A percentile compares a stretch with the other conserved stretches of the same genome.
These are phyloP conservation scores for Augiades crinisus DNA, from an alignment of 2,888 invertebrate species.

Conservation along the genomic window DNA sequence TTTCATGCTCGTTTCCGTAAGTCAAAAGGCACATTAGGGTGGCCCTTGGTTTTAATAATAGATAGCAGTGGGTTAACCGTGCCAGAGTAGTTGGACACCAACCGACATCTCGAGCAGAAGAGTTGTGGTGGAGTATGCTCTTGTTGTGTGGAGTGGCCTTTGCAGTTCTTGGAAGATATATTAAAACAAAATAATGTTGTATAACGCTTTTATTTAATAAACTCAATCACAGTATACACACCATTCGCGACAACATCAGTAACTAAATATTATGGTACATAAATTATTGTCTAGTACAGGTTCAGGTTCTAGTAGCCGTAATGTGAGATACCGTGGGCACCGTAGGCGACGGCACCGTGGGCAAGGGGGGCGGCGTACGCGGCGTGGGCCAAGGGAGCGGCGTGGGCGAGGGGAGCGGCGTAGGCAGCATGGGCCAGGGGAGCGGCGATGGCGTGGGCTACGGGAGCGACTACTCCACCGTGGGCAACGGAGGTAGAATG, in stretches of 20 bases:
- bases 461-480: constrained; percentile 28
- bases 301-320: constrained; percentile 35
- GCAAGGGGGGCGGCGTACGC: constrained; percentile 25
- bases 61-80: too few species aligned
- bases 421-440: constrained; percentile 46
- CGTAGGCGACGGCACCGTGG: constrained; percentile 35
- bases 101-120: too few species aligned
- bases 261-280: constrained; percentile 37
- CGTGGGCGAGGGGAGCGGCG: constrained; percentile 37
- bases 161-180: too few species aligned
- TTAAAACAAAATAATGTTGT: constrained; percentile 1
- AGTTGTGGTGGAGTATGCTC: too few species aligned
- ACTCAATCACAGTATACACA: constrained; percentile 38
- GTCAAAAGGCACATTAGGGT: too few species aligned
- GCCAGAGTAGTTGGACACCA: too few species aligned
- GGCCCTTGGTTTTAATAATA: too few species aligned
- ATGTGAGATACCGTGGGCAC: constrained; percentile 31
- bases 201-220: constrained; percentile 20
- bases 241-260: constrained; percentile 39
- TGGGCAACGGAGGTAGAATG: constrained; percentile 21
- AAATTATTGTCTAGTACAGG: constrained; percentile 37
- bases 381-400: constrained; percentile 42
- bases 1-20: too few species aligned
- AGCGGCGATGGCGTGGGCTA: constrained; percentile 47
- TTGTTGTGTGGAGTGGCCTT: too few species aligned